Base-by-base conservation (phyloP, 2,888 invertebrate species). In the Nomada lathburiana region DNA sequence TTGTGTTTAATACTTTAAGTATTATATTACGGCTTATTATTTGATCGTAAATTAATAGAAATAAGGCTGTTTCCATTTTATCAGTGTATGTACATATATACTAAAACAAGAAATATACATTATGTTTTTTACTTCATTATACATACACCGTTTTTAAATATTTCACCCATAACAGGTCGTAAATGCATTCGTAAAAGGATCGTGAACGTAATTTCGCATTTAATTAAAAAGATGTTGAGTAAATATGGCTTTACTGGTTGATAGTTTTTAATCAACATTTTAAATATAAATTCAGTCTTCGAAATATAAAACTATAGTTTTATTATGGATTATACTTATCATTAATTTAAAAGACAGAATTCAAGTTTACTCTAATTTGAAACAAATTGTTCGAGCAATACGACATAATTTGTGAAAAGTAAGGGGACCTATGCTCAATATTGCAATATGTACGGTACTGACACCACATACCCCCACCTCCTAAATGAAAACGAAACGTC, bases 61-160 rank as follows among this genome's bases (percentile, higher is more conserved):
- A 26, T 87, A 86, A 88, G 84, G 60, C 63, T 80, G 68, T 85
- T 87, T 67, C 80, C 78, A 87, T 72, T 86, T 84, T 83, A 89
- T 86, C 84, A 82, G 75, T 90, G 85, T 86, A 87, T 87, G 86
- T 86, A 86, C 69, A 84, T 87, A 80, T 76, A 85, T 87, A 79
- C 83, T 85, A 86, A 87, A 85, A 77, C 71, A 70, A 86, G 81
- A 86, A 88, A 86, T 88, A 89, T 79, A 89, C 77, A 87, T 87
- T 83, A 88, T 86, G 81, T 90, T 90, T 89, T 90, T 84, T 90
- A 89, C 89, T 88, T 86, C 82, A 83, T 80, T 77, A 76, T 70
- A 67, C 59, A 11, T 57, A 63, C 50, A 11, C 47, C 47, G 68
- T 72, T 63, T 73, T 18, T 23, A 67, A 68, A 44, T 68, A 23